A percentile compares a stretch with the other conserved stretches of the same genome.
Evolutionary conservation across 2,113 vertebrate species (phyloP).

Genomic region (Saguinus imperator): DNA sequence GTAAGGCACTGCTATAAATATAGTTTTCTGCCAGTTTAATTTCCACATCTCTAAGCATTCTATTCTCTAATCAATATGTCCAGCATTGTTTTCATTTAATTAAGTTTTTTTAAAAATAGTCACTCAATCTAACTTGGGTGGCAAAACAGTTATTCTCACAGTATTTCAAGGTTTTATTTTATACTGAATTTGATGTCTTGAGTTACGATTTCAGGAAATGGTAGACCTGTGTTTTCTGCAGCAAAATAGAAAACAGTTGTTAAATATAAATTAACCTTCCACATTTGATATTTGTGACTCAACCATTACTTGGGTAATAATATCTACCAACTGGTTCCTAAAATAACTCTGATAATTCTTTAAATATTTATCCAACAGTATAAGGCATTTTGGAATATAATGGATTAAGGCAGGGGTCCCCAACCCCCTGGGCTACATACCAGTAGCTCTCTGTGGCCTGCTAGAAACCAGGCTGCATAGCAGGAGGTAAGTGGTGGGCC

Average conservation of each 20-base stretch:
- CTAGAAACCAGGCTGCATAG: too few species aligned
- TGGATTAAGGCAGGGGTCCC: background rate
- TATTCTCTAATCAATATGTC: background rate
- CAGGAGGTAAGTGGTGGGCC: too few species aligned
- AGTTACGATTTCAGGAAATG: background rate
- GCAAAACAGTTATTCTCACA: background rate
- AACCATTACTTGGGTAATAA: background rate
- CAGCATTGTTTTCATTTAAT: background rate
- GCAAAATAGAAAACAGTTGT: background rate
- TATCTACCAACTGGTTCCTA: background rate
- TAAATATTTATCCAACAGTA: background rate
- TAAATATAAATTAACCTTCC: background rate
- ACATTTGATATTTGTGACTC: slow-evolving; percentile 15
- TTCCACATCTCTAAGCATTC: background rate
- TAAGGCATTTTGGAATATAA: background rate
- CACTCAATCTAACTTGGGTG: background rate
- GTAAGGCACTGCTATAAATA: slow-evolving; percentile 79
- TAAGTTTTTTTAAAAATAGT: background rate
- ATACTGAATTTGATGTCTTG: background rate
- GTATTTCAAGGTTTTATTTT: slow-evolving; percentile 26
- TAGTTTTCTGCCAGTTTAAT: background rate
- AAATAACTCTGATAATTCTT: slow-evolving; percentile 21
- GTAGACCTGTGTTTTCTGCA: background rate
- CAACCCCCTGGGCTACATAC: too few species aligned
- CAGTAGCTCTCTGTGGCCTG: too few species aligned